Percentiles rank a stretch among this genome's conserved stretches.
These are phyloP conservation scores for Dipodomys ordii DNA, from an alignment of 2,113 vertebrate species.

Conservation along the genomic window DNA sequence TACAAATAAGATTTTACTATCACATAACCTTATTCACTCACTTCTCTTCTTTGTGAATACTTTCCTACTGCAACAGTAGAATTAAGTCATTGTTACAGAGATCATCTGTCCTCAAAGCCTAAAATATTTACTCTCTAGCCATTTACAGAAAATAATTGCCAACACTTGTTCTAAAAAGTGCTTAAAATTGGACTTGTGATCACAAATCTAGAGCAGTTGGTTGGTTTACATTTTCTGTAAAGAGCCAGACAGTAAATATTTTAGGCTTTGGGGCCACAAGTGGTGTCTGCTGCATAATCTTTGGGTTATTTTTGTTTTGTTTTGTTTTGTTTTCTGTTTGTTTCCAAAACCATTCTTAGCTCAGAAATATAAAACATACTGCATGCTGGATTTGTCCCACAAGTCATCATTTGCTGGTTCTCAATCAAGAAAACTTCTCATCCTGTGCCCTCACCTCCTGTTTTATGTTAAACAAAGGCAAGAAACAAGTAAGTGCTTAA, in stretches of 20 bases:
- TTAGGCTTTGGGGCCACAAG: not conserved
- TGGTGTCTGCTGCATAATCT: not conserved
- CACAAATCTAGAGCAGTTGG: not conserved
- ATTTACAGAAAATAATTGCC: slow-evolving; percentile 37
- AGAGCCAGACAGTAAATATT: not conserved
- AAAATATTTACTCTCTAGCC: slow-evolving; percentile 33
- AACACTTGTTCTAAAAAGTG: not conserved
- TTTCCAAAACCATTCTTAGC: slow-evolving; percentile 2
- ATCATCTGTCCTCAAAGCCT: not conserved
- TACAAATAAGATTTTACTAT: not conserved
- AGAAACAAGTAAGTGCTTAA: not conserved
- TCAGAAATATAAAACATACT: not conserved
- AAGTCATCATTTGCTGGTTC: not conserved
- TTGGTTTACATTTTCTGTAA: slow-evolving; percentile 23
- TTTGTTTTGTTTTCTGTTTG: not conserved
- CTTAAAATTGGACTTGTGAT: not conserved
- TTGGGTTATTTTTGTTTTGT: not conserved
- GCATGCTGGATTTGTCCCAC: not conserved
- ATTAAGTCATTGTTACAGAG: not conserved
- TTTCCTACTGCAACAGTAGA: not conserved
- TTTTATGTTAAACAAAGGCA: not conserved
- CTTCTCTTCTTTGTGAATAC: not conserved
- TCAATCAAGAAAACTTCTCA: not conserved
- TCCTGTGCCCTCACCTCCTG: not conserved
- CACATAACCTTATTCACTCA: not conserved